Evolutionary conservation across 1,140 invertebrate genomes (phyloP).

Genomic region (Samia ricini): DNA sequence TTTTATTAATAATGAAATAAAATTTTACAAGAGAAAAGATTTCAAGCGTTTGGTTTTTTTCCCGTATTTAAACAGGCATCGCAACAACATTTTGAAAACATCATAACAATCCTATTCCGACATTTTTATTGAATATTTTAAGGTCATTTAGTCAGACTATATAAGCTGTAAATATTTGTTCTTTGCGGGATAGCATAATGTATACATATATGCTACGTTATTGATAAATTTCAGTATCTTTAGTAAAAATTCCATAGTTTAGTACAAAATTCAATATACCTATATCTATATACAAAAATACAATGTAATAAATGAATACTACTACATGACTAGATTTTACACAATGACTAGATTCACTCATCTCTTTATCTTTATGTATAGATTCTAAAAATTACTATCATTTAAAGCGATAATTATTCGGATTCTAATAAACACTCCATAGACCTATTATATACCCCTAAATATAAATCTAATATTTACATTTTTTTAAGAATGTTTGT

Average conservation of each 20-base stretch:
- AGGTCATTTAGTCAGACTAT: not conserved
- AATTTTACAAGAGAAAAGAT: not conserved
- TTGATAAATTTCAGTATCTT: not conserved
- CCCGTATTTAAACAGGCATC: not conserved
- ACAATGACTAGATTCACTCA: constrained; percentile 50
- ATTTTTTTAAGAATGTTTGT: not conserved
- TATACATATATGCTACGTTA: not conserved
- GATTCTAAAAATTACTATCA: constrained; percentile 14
- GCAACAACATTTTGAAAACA: constrained; percentile 5
- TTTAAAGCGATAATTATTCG: constrained; percentile 30
- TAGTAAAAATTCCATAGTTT: not conserved
- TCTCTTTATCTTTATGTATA: constrained; percentile 19
- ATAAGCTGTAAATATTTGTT: not conserved
- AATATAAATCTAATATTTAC: not conserved
- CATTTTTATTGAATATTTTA: not conserved
- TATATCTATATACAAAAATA: constrained; percentile 37
- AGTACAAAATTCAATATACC: not conserved
- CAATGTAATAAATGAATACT: constrained; percentile 8
- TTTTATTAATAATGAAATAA: not conserved
- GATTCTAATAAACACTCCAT: not conserved
- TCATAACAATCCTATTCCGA: constrained; percentile 3
- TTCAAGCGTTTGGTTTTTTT: not conserved
- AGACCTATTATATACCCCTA: not conserved
- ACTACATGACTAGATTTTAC: not conserved
- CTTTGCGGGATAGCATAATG: not conserved